These are phyloP conservation scores for Gavia stellata DNA, from an alignment of 2,113 vertebrate genomes.

Conservation along the genomic window DNA sequence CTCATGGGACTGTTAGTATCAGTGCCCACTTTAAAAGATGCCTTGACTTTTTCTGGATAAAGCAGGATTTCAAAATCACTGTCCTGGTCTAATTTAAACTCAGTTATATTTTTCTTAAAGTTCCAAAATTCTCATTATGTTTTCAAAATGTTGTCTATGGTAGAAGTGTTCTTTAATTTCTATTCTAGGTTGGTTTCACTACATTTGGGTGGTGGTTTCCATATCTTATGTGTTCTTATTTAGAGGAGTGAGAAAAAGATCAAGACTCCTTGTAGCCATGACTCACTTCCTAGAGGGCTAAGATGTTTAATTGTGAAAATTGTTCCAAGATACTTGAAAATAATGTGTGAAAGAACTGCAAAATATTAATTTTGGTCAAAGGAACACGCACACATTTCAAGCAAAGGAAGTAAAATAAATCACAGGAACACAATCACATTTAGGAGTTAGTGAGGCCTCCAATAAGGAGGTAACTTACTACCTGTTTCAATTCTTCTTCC, in stretches of 20 bases:
- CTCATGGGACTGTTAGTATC: neutral
- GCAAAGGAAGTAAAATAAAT: slow-evolving; percentile 62
- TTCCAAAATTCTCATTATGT: neutral
- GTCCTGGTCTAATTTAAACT: neutral
- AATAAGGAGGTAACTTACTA: slow-evolving; percentile 77
- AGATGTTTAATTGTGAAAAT: neutral
- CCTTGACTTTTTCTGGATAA: neutral
- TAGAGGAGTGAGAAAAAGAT: neutral
- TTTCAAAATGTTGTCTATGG: neutral
- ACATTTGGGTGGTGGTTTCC: neutral
- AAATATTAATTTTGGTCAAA: slow-evolving; percentile 64
- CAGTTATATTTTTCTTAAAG: neutral
- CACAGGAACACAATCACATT: slow-evolving; percentile 53
- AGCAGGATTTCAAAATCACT: neutral
- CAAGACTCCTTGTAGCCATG: neutral
- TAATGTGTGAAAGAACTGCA: slow-evolving; percentile 4
- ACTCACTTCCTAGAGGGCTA: neutral
- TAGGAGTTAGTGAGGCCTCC: slow-evolving; percentile 70
- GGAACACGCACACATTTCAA: slow-evolving; percentile 67
- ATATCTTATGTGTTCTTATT: neutral
- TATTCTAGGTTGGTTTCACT: neutral
- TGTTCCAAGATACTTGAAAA: neutral
- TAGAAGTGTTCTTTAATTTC: neutral
- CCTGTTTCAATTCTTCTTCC: slow-evolving; percentile 89
- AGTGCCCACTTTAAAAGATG: neutral